These are phyloP conservation scores for Peromyscus aztecus DNA, from an alignment of 2,797 vertebrate species.

Conservation along the genomic window DNA sequence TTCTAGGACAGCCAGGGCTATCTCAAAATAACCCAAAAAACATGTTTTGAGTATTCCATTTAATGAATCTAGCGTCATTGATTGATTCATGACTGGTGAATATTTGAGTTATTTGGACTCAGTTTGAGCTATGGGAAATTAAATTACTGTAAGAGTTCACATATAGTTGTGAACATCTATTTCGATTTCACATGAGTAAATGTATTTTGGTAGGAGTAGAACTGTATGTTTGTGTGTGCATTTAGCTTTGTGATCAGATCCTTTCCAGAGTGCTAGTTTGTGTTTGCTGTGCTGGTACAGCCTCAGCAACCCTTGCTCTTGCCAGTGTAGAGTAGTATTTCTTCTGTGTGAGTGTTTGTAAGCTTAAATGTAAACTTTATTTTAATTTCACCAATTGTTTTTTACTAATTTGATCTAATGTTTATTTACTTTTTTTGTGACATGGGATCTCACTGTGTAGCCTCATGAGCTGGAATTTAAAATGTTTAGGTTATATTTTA, in stretches of 20 bases:
- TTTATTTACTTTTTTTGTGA: background rate
- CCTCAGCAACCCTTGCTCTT: background rate
- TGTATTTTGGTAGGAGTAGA: background rate
- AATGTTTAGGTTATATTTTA: constrained; percentile 55
- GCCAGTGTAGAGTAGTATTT: background rate
- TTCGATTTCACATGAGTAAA: constrained; percentile 33
- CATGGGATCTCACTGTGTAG: background rate
- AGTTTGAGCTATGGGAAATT: constrained; percentile 21
- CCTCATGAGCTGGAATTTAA: constrained; percentile 31
- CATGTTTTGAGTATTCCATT: background rate
- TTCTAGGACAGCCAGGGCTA: background rate
- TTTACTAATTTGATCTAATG: background rate
- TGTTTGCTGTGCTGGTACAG: background rate
- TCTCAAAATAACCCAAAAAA: background rate
- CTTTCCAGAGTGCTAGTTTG: background rate
- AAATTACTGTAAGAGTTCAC: background rate
- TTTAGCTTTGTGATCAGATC: constrained; percentile 8
- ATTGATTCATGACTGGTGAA: background rate
- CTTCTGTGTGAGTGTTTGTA: background rate
- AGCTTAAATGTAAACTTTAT: background rate
- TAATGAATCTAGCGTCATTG: background rate
- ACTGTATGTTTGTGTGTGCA: background rate
- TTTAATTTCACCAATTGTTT: constrained; percentile 42
- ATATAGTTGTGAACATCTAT: background rate
- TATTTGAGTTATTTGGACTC: constrained; percentile 24